Base-by-base conservation (phyloP, 1,140 invertebrate species). In the Brachionus paranguensis region DNA sequence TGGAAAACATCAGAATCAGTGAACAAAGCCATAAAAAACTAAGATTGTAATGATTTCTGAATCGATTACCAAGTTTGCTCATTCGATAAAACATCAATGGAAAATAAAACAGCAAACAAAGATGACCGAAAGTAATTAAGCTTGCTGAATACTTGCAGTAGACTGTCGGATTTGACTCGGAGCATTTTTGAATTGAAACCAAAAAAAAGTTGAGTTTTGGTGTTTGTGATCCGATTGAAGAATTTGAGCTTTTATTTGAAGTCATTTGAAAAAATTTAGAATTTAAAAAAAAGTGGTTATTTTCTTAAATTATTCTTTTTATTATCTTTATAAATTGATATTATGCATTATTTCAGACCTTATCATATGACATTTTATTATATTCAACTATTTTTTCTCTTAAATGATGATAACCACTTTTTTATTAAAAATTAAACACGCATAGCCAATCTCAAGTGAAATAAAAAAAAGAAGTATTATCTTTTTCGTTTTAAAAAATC, bases 41-140 rank as follows among this genome's bases (percentile, higher is more conserved):
- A 5, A 76, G 5, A 76, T 50, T 76, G 20, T 76, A 76, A 50
- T 76, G 72, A n/a, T 76, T 76, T 50, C 72, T 10, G 27, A 76
- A 76, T 27, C 72, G 43, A 27, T 76, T 76, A 24, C 43, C 33
- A 1, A 50, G 43, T 50, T 76, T 50, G 14, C 24, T 50, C 45
- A 76, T 76, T 4, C 72, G 17, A 29, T 14, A 29, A 12, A 76
- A 10, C 24, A 47, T 76, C 6, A 76, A 50, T 24, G 72, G 72
- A 29, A 76, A 76, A 50, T 27, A 24, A 27, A 27, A 12, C 8
- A 37, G 24, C 27, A 50, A 27, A 47, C 72, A 76, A 27, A 76
- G 11, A 29, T 76, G 27, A 20, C 72, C 72, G 0, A 24, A 12
- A 5, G 24, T 27, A 27, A 76, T 76, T 27, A 76, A 76, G 29